Percentiles rank a stretch among this genome's conserved stretches.
Conservation (phyloP, 2,113 vertebrate genomes). For the Hoplias malabaricus region DNA sequence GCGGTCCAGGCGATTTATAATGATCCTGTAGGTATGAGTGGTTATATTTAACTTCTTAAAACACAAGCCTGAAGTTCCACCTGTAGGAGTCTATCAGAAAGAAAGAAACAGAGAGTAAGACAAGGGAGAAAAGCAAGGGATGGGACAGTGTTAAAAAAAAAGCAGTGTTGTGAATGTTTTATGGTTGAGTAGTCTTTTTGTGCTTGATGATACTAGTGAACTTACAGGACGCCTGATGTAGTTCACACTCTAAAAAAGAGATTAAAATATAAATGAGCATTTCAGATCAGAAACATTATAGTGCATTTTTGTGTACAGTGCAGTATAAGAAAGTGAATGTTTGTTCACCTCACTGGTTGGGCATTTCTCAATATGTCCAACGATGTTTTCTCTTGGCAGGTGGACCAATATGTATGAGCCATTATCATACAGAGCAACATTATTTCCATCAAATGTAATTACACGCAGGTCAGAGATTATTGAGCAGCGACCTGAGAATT, state of each 20-base stretch:
- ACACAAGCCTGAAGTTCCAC: conserved; percentile 88
- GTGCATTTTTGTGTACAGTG: not conserved
- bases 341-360: conserved; percentile 84
- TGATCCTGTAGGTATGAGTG: conserved; percentile 76
- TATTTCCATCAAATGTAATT: conserved; percentile 97
- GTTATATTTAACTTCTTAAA: conserved; percentile 95
- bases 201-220: conserved; percentile 51
- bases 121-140: conserved; percentile 21
- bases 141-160: not conserved
- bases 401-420: conserved; percentile 92
- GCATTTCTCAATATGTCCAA: conserved; percentile 93
- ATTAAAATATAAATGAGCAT: not conserved
- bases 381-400: conserved; percentile 86
- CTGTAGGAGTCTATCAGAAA: conserved; percentile 77
- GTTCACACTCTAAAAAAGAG: conserved; percentile 84
- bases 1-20: conserved; percentile 86
- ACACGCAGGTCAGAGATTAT: conserved; percentile 92
- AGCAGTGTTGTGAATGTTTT: too few relatives aligned
- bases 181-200: not conserved
- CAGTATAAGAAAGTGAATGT: not conserved
- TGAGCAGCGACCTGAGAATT: conserved; percentile 87
- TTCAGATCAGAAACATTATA: not conserved
- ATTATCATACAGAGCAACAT: conserved; percentile 88
- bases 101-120: conserved; percentile 36
- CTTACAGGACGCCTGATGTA: conserved; percentile 89